phyloP scores from a whole-genome alignment of 2,797 vertebrate genomes.

The Gymnothorax javanicus region DNA sequence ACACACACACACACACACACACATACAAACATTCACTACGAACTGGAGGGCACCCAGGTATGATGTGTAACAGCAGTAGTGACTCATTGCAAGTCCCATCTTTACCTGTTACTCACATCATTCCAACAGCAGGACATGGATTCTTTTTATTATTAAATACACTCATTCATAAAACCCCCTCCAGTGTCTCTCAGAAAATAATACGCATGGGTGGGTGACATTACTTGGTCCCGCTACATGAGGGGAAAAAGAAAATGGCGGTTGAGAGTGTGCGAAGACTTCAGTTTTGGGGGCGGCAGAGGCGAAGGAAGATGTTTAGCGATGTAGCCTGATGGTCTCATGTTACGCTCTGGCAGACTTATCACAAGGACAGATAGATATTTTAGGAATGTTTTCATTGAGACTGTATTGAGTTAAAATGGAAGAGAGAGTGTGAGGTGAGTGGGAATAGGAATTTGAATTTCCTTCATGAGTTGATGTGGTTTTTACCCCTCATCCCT shows the following conservation, averaged over 20 bases:
- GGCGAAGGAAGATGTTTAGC: background rate
- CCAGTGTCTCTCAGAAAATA: background rate
- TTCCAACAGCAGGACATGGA: background rate
- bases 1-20: too few species aligned
- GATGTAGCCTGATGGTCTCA: too few species aligned
- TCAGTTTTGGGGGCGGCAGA: background rate
- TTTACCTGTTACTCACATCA: background rate
- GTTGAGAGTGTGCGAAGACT: background rate
- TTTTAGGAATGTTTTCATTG: constrained; percentile 66
- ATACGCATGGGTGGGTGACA: background rate
- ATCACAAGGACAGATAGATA: constrained; percentile 68
- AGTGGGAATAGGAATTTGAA: background rate
- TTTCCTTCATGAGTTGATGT: too few species aligned
- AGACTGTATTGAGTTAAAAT: constrained; percentile 59
- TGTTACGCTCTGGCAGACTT: too few species aligned
- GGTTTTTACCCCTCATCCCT: too few species aligned
- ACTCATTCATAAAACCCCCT: background rate
- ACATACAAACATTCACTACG: background rate
- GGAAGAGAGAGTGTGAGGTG: constrained; percentile 42
- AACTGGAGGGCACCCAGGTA: too few species aligned
- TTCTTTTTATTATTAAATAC: background rate
- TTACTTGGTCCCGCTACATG: background rate
- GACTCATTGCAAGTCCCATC: background rate
- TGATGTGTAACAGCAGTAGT: background rate
- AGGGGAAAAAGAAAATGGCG: background rate